Evolutionary conservation across 2,888 invertebrate species (phyloP).

Genomic region (Diaphora mendica): DNA sequence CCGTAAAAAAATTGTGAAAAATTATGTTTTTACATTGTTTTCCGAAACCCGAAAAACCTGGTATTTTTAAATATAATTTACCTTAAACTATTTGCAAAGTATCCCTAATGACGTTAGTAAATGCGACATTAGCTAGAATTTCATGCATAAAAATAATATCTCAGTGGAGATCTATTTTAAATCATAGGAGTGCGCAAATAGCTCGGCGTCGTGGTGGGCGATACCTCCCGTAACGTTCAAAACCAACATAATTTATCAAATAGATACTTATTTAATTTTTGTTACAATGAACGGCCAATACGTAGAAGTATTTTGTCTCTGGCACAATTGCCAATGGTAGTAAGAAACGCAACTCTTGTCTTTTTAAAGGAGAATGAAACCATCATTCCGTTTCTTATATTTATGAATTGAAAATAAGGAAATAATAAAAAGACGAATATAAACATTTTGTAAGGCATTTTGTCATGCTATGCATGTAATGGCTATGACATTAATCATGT

Average conservation of each 20-base stretch:
- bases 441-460: not conserved
- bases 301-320: not conserved
- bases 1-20: too few relatives aligned
- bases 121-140: constrained; percentile 54
- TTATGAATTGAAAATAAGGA: not conserved
- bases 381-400: not conserved
- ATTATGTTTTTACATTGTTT: too few relatives aligned
- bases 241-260: constrained; percentile 32
- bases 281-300: not conserved
- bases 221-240: constrained; percentile 51
- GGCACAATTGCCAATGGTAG: not conserved
- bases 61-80: not conserved
- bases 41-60: not conserved
- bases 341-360: not conserved
- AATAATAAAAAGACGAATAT: not conserved
- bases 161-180: constrained; percentile 69
- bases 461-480: not conserved
- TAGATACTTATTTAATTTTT: constrained; percentile 3
- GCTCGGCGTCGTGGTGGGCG: constrained; percentile 61
- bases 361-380: not conserved
- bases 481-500: not conserved
- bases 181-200: constrained; percentile 70
- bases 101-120: constrained; percentile 38
- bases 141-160: constrained; percentile 69
- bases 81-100: constrained; percentile 14